These are phyloP conservation scores for Penaeus japonicus DNA, from an alignment of 1,140 invertebrate genomes.

Conservation along the genomic window DNA sequence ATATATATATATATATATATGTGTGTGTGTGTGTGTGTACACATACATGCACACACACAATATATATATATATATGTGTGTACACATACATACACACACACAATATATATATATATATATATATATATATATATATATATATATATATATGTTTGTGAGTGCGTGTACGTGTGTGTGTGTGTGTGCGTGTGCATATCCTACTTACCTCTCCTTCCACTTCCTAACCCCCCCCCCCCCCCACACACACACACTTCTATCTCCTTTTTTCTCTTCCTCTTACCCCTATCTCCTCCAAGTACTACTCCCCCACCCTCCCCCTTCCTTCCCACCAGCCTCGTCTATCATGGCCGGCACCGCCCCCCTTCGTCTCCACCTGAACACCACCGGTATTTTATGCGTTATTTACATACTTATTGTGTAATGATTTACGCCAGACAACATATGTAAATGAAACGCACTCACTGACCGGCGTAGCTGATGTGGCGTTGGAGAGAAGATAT, in stretches of 20 bases:
- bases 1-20: no score
- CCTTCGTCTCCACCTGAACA: conserved; percentile 43
- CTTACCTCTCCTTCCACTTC: background rate
- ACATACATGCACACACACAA: no score
- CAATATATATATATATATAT: no score
- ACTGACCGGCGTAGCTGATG: no score
- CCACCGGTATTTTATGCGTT: conserved; percentile 54
- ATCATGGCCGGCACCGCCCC: conserved; percentile 46
- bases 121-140: no score
- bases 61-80: no score
- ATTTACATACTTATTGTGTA: conserved; percentile 58
- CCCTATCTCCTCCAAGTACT: background rate
- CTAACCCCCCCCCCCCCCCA: background rate
- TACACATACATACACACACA: no score
- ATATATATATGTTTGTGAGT: no score
- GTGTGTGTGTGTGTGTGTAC: no score
- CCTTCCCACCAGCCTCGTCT: conserved; percentile 22
- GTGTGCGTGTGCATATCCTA: background rate
- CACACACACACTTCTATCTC: background rate
- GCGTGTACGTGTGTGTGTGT: conserved; percentile 19
- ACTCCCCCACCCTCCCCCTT: background rate
- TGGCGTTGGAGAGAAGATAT: no score
- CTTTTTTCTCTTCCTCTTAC: background rate
- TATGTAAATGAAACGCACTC: conserved; percentile 47
- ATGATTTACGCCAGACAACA: conserved; percentile 55